These are phyloP conservation scores for Oikopleura vanhoeffeni DNA, from an alignment of 23 tunicate genomes.

Conservation along the genomic window DNA sequence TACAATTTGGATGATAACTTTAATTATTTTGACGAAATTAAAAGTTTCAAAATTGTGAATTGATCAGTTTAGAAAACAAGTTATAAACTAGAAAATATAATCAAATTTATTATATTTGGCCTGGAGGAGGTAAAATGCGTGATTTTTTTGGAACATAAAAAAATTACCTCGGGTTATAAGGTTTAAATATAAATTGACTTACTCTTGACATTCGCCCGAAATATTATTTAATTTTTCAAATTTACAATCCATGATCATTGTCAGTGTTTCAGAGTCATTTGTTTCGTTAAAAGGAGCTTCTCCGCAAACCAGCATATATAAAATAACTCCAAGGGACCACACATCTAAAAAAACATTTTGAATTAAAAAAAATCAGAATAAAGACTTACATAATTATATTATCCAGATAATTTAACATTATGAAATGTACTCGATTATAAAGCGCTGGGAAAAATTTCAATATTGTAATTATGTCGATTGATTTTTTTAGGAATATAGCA, in stretches of 20 bases:
- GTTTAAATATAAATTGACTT: conserved; percentile 42
- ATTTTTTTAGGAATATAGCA: too few species aligned
- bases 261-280: conserved; percentile 80
- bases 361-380: background rate
- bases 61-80: too few species aligned
- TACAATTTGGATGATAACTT: too few species aligned
- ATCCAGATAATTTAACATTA: too few species aligned
- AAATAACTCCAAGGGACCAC: conserved; percentile 56
- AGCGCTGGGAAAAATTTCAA: too few species aligned
- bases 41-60: too few species aligned
- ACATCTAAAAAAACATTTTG: conserved; percentile 4
- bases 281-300: conserved; percentile 98
- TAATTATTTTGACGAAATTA: too few species aligned
- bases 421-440: too few species aligned
- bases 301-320: conserved; percentile 94
- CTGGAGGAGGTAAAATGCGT: background rate
- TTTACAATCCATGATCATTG: conserved; percentile 85
- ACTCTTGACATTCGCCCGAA: conserved; percentile 36
- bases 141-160: background rate
- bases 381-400: too few species aligned
- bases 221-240: conserved; percentile 67
- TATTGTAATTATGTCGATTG: too few species aligned
- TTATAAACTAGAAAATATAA: too few species aligned
- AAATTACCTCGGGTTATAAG: conserved; percentile 41
- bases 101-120: background rate